Conservation (phyloP, 2,888 invertebrate genomes). For the Megalurothrips usitatus region DNA sequence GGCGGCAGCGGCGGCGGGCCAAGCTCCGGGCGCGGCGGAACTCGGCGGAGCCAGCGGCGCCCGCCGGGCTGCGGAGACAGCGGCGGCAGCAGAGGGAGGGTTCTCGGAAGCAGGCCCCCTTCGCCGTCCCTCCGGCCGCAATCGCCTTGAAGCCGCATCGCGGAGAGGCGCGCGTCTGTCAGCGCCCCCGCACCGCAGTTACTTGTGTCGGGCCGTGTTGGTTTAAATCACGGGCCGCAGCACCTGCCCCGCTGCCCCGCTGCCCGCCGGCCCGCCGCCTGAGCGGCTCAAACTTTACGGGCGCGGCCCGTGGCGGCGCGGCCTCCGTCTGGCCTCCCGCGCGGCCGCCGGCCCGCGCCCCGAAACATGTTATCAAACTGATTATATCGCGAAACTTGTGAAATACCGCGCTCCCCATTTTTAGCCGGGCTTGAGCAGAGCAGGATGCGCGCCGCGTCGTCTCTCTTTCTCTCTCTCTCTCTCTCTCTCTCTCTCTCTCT, state of each 20-base stretch:
- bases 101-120: neutral
- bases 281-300: neutral
- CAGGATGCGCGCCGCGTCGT: neutral
- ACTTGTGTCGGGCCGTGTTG: too few species aligned
- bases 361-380: constrained; percentile 4
- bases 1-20: neutral
- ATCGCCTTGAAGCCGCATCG: too few species aligned
- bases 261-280: too few species aligned
- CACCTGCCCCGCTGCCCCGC: too few species aligned
- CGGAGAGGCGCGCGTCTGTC: too few species aligned
- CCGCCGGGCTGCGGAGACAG: neutral
- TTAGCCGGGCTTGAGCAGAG: neutral
- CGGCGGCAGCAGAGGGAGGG: neutral
- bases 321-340: too few species aligned
- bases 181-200: too few species aligned
- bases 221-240: too few species aligned
- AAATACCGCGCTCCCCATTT: neutral
- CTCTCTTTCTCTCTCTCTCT: neutral
- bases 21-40: neutral
- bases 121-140: too few species aligned
- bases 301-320: neutral
- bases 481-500: neutral
- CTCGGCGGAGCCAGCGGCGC: neutral
- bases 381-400: neutral
- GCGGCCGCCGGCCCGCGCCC: neutral